Conservation (phyloP, 2,113 vertebrate species). For the Pycnonotus jocosus region DNA sequence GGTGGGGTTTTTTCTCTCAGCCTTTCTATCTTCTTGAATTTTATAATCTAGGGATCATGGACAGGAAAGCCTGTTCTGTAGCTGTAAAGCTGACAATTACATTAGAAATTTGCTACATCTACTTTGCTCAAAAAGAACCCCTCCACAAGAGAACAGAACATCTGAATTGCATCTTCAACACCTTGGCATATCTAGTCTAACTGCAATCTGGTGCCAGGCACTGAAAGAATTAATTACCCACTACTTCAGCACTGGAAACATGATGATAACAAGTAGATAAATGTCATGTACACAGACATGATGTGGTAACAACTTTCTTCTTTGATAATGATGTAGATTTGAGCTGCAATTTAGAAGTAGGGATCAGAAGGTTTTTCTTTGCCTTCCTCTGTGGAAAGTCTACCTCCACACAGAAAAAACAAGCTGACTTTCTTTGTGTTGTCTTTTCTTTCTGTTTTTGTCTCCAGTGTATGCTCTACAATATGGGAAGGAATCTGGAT, state of each 20-base stretch:
- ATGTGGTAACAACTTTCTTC: background rate
- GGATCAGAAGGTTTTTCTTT: background rate
- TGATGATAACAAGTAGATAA: constrained; percentile 38
- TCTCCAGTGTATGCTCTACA: background rate
- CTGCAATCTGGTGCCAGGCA: background rate
- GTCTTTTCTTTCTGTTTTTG: background rate
- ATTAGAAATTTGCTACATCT: background rate
- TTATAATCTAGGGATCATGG: background rate
- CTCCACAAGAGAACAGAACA: background rate
- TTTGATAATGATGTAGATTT: constrained; percentile 16
- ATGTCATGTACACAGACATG: constrained; percentile 16
- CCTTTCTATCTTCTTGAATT: background rate
- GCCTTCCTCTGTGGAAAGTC: background rate
- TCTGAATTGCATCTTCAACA: constrained; percentile 9
- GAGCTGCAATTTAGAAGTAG: background rate
- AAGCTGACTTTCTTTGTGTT: background rate
- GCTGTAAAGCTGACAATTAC: background rate
- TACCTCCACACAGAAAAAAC: background rate
- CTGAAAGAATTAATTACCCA: constrained; percentile 44
- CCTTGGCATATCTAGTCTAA: background rate
- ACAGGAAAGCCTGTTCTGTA: background rate
- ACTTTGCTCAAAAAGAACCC: background rate
- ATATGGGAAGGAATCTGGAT: background rate
- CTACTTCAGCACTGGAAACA: background rate
- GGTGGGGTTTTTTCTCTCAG: background rate